Evolutionary conservation across 2,113 vertebrate genomes (phyloP).

Genomic region (Rhinolophus sinicus): DNA sequence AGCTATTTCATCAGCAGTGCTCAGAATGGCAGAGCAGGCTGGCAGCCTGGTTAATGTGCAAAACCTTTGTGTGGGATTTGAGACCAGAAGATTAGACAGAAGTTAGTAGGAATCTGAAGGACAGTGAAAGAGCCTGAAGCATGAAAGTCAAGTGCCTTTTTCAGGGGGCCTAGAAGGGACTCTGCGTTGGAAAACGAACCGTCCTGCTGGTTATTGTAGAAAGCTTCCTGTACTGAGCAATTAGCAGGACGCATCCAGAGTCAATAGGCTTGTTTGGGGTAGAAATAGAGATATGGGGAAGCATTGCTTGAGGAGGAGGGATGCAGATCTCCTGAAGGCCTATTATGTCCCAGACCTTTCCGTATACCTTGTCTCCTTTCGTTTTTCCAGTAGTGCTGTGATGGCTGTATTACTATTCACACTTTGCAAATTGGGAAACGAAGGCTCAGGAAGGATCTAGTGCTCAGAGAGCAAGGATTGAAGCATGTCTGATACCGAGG

Average conservation of each 20-base stretch:
- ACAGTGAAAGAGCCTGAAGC: not conserved
- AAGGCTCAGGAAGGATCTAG: not conserved
- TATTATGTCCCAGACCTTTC: not conserved
- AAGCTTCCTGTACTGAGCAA: not conserved
- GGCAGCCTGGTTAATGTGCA: not conserved
- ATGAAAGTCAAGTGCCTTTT: not conserved
- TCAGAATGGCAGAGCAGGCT: not conserved
- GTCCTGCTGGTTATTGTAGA: not conserved
- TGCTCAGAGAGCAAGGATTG: not conserved
- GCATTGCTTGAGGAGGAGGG: not conserved
- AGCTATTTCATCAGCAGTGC: accelerated
- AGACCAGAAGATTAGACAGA: slow-evolving; percentile 26
- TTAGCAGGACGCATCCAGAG: not conserved
- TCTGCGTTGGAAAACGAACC: not conserved
- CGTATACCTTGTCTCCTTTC: not conserved
- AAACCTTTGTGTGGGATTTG: not conserved
- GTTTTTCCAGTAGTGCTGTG: not conserved
- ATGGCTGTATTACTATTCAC: not conserved
- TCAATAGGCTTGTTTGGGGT: not conserved
- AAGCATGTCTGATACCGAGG: not conserved
- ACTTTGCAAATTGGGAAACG: not conserved
- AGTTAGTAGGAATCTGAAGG: not conserved
- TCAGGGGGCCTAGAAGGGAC: not conserved
- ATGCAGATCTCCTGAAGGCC: not conserved
- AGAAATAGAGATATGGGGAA: not conserved